Evolutionary conservation across 2,888 invertebrate species (phyloP), one percentile per base, ranked within the genome.

Genomic region (Pseudococcus longispinus): DNA sequence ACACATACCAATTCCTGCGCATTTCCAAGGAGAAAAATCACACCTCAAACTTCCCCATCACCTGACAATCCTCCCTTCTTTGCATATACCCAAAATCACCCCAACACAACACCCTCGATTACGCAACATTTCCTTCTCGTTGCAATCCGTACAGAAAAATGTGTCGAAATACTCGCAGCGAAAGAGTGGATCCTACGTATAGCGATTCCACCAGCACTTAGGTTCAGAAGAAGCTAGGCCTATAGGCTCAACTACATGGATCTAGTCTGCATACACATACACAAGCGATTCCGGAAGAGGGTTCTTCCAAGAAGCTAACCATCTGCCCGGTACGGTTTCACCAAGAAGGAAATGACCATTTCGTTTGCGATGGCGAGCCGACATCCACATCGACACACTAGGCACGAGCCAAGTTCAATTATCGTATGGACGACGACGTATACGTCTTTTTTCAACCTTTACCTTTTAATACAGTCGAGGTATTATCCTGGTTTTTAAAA

Each of bases 381-480:
- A 60, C 60, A 60, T 23, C 60, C 60, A 60, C 60, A 60, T 60
- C 84, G 84, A 84, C 42, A 80, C n/a, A 37, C 60, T 84, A 84
- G 84, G 84, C 84, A 84, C 84, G 84, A 84, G 84, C 84, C 84
- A 84, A 84, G 60, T 84, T 84, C 84, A 84, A 84, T 84, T 84
- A 84, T 60, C 29, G 70, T 32, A 20, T 42, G 77, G 77, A 80
- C 77, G 77, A 80, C 77, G 42, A n/a, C 6, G 29, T 80, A 13
- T n/a, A 37, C 77, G n/a, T 80, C 42, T 80, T 80, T 80, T 42
- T 80, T 13, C 37, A 80, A 80, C 77, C 37, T 80, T 80, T 42
- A 80, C 77, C 20, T 60, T 60, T 60, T 60, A 74, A 18, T 74
- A 74, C 77, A 13, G 20, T 23, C n/a, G 20, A 42, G 42, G 37